Evolutionary conservation across 2,888 invertebrate genomes (phyloP).

Genomic region (Melieria omissa): DNA sequence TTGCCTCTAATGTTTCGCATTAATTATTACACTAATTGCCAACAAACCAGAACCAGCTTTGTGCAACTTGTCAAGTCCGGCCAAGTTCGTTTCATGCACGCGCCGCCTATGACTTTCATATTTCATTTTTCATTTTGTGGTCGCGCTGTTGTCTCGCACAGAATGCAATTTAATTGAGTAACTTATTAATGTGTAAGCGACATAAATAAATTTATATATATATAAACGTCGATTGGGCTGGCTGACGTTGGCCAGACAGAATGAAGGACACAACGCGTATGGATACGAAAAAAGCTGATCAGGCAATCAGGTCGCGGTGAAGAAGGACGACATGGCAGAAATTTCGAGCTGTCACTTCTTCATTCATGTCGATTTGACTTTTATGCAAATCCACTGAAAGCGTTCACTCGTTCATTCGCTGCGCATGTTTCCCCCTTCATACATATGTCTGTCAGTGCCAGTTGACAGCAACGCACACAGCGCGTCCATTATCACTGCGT

Average conservation of each 20-base stretch:
- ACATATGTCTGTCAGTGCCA: not conserved
- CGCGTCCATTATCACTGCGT: no score
- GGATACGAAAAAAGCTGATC: not conserved
- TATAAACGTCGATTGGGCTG: constrained; percentile 14
- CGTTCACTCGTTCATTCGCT: not conserved
- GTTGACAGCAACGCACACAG: no score
- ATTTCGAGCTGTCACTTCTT: constrained; percentile 15
- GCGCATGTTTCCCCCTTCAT: not conserved
- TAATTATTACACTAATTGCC: not conserved
- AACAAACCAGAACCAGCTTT: not conserved
- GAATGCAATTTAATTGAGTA: constrained; percentile 20
- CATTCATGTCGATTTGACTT: constrained; percentile 27
- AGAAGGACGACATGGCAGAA: constrained; percentile 6
- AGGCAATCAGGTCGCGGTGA: not conserved
- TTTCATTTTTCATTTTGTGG: constrained; percentile 1
- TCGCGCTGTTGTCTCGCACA: not conserved
- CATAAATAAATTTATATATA: constrained; percentile 31
- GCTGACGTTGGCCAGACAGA: not conserved
- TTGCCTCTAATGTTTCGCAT: constrained; percentile 10
- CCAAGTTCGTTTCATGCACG: not conserved
- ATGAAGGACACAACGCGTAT: no score
- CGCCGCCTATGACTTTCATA: constrained; percentile 4
- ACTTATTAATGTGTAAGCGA: constrained; percentile 21
- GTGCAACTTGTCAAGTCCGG: not conserved
- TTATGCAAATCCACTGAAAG: constrained; percentile 32